A percentile compares a stretch with the other conserved stretches of the same genome.
These are phyloP conservation scores for Lanius ludovicianus DNA, from an alignment of 2,113 vertebrate genomes.

Conservation along the genomic window DNA sequence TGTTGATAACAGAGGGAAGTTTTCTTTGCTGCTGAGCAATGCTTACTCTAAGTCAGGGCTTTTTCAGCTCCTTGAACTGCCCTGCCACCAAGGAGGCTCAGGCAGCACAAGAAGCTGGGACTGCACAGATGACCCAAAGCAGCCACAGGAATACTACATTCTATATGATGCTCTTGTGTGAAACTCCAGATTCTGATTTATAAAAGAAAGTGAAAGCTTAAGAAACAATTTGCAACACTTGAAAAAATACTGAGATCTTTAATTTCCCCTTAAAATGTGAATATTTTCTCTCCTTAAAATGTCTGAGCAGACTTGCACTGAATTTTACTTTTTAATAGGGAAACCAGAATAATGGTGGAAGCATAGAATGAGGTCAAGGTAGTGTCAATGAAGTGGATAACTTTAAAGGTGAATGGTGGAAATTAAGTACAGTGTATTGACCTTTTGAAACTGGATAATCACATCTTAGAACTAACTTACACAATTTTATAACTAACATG, in stretches of 20 bases:
- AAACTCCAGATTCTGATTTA: background rate
- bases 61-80: background rate
- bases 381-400: background rate
- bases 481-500: background rate
- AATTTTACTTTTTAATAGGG: background rate
- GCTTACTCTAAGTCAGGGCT: background rate
- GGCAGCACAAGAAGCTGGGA: background rate
- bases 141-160: background rate
- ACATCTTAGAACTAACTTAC: background rate
- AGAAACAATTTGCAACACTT: background rate
- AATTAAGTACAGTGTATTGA: background rate
- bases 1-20: background rate
- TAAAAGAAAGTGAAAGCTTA: background rate
- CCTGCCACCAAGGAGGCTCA: accelerated
- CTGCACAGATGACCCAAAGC: background rate
- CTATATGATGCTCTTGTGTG: background rate
- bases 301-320: background rate
- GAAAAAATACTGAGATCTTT: background rate
- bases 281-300: background rate
- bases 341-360: background rate
- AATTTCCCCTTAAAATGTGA: background rate
- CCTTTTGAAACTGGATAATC: background rate
- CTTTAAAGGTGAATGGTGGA: background rate
- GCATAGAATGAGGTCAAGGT: background rate
- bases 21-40: no score